A percentile compares a stretch with the other conserved stretches of the same genome.
Conservation (phyloP, 1,140 invertebrate species). For the Brevipalpus yothersi region DNA sequence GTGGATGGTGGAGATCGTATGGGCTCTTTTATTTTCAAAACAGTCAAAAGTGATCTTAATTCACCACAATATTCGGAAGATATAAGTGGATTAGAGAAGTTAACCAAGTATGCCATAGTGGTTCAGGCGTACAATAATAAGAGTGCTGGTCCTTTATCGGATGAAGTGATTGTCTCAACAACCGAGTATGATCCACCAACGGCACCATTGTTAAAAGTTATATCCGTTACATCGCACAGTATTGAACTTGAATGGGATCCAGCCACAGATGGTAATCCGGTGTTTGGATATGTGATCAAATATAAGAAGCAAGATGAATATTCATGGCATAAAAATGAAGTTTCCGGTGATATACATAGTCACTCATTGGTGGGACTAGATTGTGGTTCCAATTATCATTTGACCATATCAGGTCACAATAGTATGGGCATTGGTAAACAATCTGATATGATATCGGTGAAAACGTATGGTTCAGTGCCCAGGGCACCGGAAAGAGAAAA, state of each 20-base stretch:
- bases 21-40: slow-evolving; percentile 19
- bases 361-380: background rate
- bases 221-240: slow-evolving; percentile 8
- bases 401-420: slow-evolving; percentile 22
- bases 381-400: slow-evolving; percentile 14
- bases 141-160: slow-evolving; percentile 21
- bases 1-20: background rate
- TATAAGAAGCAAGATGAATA: slow-evolving; percentile 13
- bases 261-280: slow-evolving; percentile 12
- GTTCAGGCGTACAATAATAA: slow-evolving; percentile 39
- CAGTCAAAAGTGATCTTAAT: background rate
- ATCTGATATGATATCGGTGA: slow-evolving; percentile 21
- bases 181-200: background rate
- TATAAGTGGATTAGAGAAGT: slow-evolving; percentile 8
- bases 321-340: background rate
- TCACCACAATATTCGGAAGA: background rate
- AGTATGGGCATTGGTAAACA: slow-evolving; percentile 22
- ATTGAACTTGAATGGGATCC: slow-evolving; percentile 18
- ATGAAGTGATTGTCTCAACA: slow-evolving; percentile 1
- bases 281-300: slow-evolving; percentile 20
- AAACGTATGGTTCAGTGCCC: slow-evolving; percentile 10
- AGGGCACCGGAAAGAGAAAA: slow-evolving; percentile 13
- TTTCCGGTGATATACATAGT: background rate
- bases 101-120: slow-evolving; percentile 12
- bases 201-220: background rate